Percentiles rank a stretch among this genome's conserved stretches.
phyloP scores from a whole-genome alignment of 1,140 invertebrate species.

The Gonatopus flavifemur region DNA sequence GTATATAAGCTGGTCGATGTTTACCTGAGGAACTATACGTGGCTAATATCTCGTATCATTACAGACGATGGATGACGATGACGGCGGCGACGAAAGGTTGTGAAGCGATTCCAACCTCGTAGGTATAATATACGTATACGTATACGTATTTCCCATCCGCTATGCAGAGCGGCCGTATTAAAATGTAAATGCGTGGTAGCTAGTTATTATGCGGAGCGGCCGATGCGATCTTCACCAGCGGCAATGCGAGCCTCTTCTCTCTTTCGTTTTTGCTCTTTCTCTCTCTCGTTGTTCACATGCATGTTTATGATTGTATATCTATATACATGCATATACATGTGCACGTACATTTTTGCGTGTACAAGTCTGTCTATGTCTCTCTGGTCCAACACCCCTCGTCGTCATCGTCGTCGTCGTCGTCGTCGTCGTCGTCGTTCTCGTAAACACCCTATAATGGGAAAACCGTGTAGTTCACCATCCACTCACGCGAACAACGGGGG shows the following conservation, averaged over 20 bases:
- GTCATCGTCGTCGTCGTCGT: not conserved
- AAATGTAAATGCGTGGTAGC: slow-evolving; percentile 44
- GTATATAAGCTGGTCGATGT: no score
- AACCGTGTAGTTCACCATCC: slow-evolving; percentile 36
- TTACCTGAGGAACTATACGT: no score
- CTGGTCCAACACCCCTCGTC: slow-evolving; percentile 15
- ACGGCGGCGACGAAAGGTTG: no score
- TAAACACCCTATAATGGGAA: slow-evolving; percentile 45
- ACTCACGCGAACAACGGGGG: slow-evolving; percentile 5
- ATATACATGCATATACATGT: no score
- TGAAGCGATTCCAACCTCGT: slow-evolving; percentile 28
- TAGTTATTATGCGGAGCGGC: slow-evolving; percentile 41
- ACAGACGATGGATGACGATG: no score
- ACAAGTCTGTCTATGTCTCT: no score
- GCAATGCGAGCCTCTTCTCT: slow-evolving; percentile 29
- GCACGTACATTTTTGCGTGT: no score
- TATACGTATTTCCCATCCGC: slow-evolving; percentile 31
- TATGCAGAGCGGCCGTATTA: slow-evolving; percentile 40
- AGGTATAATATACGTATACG: no score
- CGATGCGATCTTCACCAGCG: slow-evolving; percentile 35
- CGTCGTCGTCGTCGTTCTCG: slow-evolving; percentile 18
- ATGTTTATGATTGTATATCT: no score
- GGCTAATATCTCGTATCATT: no score
- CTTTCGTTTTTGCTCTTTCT: no score
- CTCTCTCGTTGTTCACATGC: not conserved